phyloP scores from a whole-genome alignment of 2,113 vertebrate genomes.

The Eulemur rufifrons region DNA sequence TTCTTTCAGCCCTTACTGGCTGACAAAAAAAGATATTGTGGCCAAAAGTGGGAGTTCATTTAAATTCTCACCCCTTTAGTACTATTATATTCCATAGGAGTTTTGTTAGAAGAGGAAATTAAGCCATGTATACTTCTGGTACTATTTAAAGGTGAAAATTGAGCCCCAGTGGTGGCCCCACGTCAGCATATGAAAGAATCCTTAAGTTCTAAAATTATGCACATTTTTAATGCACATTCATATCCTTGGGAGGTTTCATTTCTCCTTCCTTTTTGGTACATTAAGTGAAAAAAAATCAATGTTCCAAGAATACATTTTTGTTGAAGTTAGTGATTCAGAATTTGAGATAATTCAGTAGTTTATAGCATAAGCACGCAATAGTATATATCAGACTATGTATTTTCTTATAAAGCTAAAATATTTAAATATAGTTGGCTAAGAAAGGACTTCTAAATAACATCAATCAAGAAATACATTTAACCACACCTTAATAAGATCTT shows the following conservation, averaged over 20 bases:
- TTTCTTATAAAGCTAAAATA: constrained; percentile 36
- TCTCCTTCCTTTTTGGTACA: constrained; percentile 29
- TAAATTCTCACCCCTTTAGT: not conserved
- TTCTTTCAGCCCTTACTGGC: not conserved
- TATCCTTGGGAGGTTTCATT: not conserved
- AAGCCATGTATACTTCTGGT: not conserved
- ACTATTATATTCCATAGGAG: not conserved
- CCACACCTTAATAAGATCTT: not conserved
- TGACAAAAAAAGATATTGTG: not conserved
- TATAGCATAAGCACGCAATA: not conserved
- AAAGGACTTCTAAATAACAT: constrained; percentile 12
- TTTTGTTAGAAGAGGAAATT: constrained; percentile 30
- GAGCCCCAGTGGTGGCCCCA: not conserved
- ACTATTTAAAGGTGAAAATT: not conserved
- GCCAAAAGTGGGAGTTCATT: not conserved
- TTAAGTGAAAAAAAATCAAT: constrained; percentile 65
- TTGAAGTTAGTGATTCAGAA: constrained; percentile 47
- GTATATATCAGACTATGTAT: not conserved
- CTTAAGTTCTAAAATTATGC: constrained; percentile 23
- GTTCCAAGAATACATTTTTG: constrained; percentile 54
- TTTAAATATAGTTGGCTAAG: constrained; percentile 35
- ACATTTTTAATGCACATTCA: not conserved
- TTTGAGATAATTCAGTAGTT: constrained; percentile 49
- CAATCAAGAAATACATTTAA: not conserved
- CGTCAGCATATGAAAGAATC: not conserved